Percentiles rank a stretch among this genome's conserved stretches.
These are phyloP conservation scores for Apantesis nais DNA, from an alignment of 2,888 invertebrate species.

Conservation along the genomic window DNA sequence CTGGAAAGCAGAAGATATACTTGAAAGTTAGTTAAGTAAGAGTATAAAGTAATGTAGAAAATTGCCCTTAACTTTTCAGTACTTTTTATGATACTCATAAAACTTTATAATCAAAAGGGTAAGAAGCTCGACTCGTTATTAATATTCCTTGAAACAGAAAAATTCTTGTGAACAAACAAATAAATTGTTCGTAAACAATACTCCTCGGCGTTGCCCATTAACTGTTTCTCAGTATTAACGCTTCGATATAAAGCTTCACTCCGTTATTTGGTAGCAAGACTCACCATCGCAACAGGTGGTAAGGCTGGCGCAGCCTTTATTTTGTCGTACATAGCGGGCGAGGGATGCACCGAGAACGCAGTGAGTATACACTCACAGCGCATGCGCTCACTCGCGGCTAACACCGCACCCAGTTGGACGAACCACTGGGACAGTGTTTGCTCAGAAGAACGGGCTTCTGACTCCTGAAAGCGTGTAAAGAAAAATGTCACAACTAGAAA, in stretches of 20 bases:
- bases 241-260: not conserved
- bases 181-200: no score
- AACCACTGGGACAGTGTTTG: constrained; percentile 86
- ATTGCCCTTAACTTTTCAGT: no score
- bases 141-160: no score
- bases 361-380: constrained; percentile 90
- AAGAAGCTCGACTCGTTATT: no score
- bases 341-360: constrained; percentile 91
- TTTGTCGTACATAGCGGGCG: constrained; percentile 84
- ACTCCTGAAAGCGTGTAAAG: constrained; percentile 67
- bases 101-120: no score
- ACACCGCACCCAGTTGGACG: constrained; percentile 86
- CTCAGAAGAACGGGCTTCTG: constrained; percentile 83
- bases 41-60: not conserved
- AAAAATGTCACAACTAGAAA: not conserved
- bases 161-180: no score
- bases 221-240: no score
- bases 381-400: constrained; percentile 86
- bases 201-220: no score
- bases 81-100: no score
- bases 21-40: not conserved
- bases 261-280: not conserved
- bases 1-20: constrained; percentile 45
- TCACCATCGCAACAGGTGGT: constrained; percentile 35
- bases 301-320: constrained; percentile 75